Conservation (phyloP, 2,888 invertebrate species). For the Zaprionus lineosus region DNA sequence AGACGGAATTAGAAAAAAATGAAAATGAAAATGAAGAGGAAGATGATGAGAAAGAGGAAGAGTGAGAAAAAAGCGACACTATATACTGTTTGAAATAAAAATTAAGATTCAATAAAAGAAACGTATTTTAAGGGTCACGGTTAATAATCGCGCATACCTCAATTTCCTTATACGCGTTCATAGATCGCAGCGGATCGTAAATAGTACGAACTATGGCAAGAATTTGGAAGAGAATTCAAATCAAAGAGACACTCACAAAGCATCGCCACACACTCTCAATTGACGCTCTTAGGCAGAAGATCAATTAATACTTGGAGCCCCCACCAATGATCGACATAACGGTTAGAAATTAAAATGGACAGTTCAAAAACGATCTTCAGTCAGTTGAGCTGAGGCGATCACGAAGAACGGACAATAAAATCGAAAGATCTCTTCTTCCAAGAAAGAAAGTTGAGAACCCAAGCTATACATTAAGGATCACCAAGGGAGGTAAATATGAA, state of each 20-base stretch:
- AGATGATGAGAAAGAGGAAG: too few relatives aligned
- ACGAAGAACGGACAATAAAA: constrained; percentile 22
- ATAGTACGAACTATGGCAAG: background rate
- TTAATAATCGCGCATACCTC: background rate
- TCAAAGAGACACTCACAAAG: constrained; percentile 25
- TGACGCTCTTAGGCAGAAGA: constrained; percentile 33
- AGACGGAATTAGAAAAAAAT: too few relatives aligned
- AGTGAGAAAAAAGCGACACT: too few relatives aligned
- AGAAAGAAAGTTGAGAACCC: too few relatives aligned
- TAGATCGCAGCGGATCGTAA: too few relatives aligned
- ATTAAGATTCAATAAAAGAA: constrained; percentile 29
- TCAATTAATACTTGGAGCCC: constrained; percentile 62
- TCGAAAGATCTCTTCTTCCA: too few relatives aligned
- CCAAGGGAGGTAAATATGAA: constrained; percentile 35
- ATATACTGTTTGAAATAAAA: constrained; percentile 28
- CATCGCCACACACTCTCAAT: too few relatives aligned
- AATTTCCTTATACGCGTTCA: too few relatives aligned
- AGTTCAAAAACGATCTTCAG: constrained; percentile 10
- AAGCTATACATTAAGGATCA: too few relatives aligned
- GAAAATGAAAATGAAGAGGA: too few relatives aligned
- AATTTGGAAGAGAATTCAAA: constrained; percentile 16
- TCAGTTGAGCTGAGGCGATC: constrained; percentile 54
- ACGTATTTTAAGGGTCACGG: constrained; percentile 22
- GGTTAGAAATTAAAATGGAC: constrained; percentile 51
- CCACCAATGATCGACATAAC: constrained; percentile 7